phyloP scores from a whole-genome alignment of 1,140 invertebrate species.

The Procambarus virginalis region DNA sequence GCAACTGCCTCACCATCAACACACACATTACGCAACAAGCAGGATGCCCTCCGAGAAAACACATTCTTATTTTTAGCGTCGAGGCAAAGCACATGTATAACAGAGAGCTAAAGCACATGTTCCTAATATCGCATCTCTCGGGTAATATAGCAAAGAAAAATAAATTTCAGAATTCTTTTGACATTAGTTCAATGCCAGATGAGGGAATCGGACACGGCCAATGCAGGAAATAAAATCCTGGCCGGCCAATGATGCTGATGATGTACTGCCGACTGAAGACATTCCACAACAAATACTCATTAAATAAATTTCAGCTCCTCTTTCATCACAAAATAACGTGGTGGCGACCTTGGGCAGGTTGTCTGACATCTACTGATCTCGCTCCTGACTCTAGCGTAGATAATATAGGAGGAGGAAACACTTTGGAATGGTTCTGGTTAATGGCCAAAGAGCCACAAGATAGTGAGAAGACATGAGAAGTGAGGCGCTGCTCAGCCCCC shows the following conservation, averaged over 20 bases:
- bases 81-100: conserved; percentile 2
- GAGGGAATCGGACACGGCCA: conserved; percentile 31
- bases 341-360: too few species aligned
- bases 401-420: too few species aligned
- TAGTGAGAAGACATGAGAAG: too few species aligned
- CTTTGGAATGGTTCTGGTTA: too few species aligned
- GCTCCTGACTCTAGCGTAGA: too few species aligned
- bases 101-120: neutral
- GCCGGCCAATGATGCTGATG: conserved; percentile 35
- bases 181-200: neutral
- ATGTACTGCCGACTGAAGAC: neutral
- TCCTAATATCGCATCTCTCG: too few species aligned
- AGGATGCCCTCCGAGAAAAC: conserved; percentile 33
- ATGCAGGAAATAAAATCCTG: conserved; percentile 21
- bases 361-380: too few species aligned
- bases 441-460: too few species aligned
- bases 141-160: neutral
- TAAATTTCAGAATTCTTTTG: neutral
- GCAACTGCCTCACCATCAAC: conserved; percentile 4
- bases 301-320: too few species aligned
- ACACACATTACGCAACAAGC: conserved; percentile 48
- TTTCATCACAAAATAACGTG: too few species aligned
- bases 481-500: too few species aligned
- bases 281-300: too few species aligned
- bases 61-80: conserved; percentile 31